Conservation (phyloP, 2,113 vertebrate genomes). For the Tragelaphus strepsiceros region DNA sequence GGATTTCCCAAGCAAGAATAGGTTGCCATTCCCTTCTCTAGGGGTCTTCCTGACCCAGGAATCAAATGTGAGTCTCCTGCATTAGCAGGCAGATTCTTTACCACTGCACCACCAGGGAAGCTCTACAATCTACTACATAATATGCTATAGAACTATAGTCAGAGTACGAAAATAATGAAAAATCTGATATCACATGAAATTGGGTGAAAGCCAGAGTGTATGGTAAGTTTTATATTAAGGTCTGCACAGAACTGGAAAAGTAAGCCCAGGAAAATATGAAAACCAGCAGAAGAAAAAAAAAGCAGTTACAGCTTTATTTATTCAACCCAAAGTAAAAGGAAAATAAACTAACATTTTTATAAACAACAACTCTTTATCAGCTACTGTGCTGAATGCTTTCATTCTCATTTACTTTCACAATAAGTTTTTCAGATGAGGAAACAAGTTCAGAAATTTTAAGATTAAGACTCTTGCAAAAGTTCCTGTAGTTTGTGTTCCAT, state of each 20-base stretch:
- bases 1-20: neutral
- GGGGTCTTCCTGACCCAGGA: neutral
- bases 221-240: neutral
- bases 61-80: neutral
- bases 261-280: neutral
- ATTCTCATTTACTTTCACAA: neutral
- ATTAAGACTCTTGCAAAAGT: neutral
- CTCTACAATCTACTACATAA: neutral
- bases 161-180: neutral
- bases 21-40: neutral
- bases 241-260: neutral
- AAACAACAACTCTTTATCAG: neutral
- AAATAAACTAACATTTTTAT: neutral
- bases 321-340: neutral
- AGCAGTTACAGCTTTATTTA: neutral
- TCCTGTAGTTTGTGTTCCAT: neutral
- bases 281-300: neutral
- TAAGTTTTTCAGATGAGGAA: neutral
- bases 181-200: neutral
- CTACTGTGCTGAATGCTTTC: neutral
- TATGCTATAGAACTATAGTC: neutral
- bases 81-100: neutral
- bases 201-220: neutral
- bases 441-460: neutral
- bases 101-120: neutral